Evolutionary conservation across 2,113 vertebrate species (phyloP), one percentile per base, ranked within the genome.

Genomic region (Labeo rohita): DNA sequence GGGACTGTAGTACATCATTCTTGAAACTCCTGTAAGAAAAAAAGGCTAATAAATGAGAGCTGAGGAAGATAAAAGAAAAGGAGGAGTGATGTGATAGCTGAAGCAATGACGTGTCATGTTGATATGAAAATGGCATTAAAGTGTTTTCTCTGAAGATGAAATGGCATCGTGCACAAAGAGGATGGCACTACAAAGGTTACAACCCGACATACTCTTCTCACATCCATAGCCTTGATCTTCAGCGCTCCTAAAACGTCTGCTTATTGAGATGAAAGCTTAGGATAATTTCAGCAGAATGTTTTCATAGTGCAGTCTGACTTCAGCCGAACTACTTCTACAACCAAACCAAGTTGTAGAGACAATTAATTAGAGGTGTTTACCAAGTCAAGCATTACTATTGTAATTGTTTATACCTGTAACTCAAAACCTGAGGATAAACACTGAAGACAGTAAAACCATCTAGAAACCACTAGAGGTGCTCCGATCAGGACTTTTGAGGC

Each of bases 131-230:
- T 18, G 52, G 45, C 54, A n/a, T 65, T 54, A 36, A 79, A 83
- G 4, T 8, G 45, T 83, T 54, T 83, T 11, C 65, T 70, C 52
- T 21, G 81, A 52, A 13, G 65, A 65, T 36, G 9, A 80, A 70
- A 72, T 50, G 1, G 47, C 16, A 8, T 52, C 23, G 8, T 23
- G 49, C 74, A 74, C 43, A 36, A 36, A 80, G 65, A 39, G 23
- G 16, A 28, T 77, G 63, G 12, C 39, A 63, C 28, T 63, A 83
- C 72, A 83, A 13, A 80, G 21, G 72, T 61, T 77, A 68, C 63
- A 68, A 82, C 43, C 18, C 4, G 45, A 82, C 36, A 73, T 11
- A 52, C 23, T 77, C n/a, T 2, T 77, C 13, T 74, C 9, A 65
- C 13, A 49, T 16, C 45, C 70, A 49, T 49, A 63, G 59, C 59